These are phyloP conservation scores for Drosophila mauritiana DNA, from an alignment of 1,140 invertebrate species.

Conservation along the genomic window DNA sequence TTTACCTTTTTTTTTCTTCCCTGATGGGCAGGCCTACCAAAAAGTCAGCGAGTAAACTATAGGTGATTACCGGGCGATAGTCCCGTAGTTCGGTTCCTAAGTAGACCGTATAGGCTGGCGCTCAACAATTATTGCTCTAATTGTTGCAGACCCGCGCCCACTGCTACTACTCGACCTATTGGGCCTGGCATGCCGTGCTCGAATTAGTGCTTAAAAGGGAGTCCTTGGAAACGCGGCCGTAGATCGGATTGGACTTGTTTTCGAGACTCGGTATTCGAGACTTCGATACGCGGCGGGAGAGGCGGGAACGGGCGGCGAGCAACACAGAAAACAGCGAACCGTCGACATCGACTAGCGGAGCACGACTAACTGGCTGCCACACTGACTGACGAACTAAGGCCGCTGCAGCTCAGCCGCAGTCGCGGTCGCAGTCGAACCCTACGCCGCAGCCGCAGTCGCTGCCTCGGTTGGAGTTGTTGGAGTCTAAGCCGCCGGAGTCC, in stretches of 20 bases:
- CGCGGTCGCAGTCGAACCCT: conserved; percentile 8
- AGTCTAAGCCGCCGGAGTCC: background rate
- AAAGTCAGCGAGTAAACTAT: background rate
- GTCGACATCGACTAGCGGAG: conserved; percentile 71
- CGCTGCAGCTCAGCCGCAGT: conserved; percentile 14
- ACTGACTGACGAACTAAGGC: conserved; percentile 68
- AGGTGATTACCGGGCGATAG: background rate
- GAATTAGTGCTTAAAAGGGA: background rate
- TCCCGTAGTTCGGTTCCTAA: background rate
- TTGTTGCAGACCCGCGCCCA: background rate
- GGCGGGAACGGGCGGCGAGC: conserved; percentile 15
- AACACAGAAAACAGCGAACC: conserved; percentile 50
- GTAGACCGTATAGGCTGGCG: too few species aligned
- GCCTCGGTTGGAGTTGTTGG: conserved; percentile 16
- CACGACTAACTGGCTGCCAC: conserved; percentile 77
- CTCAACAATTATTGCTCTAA: background rate
- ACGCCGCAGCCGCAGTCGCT: conserved; percentile 5
- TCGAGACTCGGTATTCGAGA: background rate
- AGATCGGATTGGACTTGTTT: background rate
- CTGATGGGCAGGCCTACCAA: background rate
- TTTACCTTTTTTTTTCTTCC: conserved; percentile 45
- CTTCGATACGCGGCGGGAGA: conserved; percentile 1
- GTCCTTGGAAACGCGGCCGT: background rate
- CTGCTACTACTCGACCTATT: background rate
- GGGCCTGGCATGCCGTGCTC: background rate